Evolutionary conservation across 2,113 vertebrate species (phyloP).

Genomic region (Thunnus thynnus): DNA sequence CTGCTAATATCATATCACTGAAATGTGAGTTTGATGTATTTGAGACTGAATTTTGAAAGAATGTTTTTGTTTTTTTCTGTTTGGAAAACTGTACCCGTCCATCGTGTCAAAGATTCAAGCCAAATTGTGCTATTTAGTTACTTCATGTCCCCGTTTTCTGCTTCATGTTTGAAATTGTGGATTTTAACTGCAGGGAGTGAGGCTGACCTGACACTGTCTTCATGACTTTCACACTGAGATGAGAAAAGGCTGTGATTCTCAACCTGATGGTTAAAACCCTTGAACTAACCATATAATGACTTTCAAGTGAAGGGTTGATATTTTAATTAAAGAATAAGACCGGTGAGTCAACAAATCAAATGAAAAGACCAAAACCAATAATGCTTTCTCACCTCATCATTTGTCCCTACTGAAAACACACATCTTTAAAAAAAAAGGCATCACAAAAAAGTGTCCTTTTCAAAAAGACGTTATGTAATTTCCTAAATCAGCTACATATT

Average conservation of each 20-base stretch:
- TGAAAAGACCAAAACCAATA: no score
- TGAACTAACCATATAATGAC: not conserved
- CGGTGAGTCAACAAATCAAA: not conserved
- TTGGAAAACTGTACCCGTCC: conserved; percentile 3
- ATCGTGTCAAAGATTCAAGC: conserved; percentile 13
- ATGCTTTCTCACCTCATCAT: no score
- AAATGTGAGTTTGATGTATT: conserved; percentile 5
- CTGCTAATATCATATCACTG: conserved; percentile 24
- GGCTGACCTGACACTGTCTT: not conserved
- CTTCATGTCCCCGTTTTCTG: not conserved
- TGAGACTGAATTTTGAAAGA: not conserved
- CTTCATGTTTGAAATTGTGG: conserved; percentile 23
- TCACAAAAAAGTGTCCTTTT: no score
- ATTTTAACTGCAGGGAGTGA: not conserved
- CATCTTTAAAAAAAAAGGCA: no score
- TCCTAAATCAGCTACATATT: no score
- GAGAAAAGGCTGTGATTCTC: conserved; percentile 9
- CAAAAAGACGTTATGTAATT: no score
- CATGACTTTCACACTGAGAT: not conserved
- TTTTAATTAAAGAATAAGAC: not conserved
- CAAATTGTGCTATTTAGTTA: conserved; percentile 35
- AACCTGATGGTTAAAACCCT: not conserved
- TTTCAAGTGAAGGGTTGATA: not conserved
- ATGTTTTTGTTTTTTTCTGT: not conserved
- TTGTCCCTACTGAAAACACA: no score